Percentiles rank a stretch among this genome's conserved stretches.
phyloP scores from a whole-genome alignment of 2,113 vertebrate genomes.

The Atherinomorus stipes region DNA sequence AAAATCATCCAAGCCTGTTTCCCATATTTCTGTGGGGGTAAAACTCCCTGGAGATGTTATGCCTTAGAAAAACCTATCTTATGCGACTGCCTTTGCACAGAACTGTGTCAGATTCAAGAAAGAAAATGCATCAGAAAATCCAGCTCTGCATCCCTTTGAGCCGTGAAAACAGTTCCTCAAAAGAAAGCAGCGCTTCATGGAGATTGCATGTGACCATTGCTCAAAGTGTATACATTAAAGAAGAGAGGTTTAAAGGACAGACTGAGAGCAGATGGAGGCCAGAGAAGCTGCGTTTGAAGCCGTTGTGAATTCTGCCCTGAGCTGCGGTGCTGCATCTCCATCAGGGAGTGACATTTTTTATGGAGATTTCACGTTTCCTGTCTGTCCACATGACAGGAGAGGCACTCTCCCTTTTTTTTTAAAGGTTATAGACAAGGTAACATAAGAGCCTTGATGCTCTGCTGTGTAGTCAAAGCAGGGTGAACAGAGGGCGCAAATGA shows the following conservation, averaged over 20 bases:
- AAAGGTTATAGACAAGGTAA: constrained; percentile 73
- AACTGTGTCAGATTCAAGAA: constrained; percentile 61
- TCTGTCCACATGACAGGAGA: constrained; percentile 49
- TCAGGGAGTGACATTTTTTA: constrained; percentile 68
- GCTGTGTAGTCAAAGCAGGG: constrained; percentile 56
- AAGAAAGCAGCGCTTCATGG: constrained; percentile 41
- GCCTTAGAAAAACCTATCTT: constrained; percentile 51
- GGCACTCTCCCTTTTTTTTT: constrained; percentile 35
- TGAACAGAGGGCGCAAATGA: constrained; percentile 51
- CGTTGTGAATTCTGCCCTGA: constrained; percentile 39
- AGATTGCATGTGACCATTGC: constrained; percentile 48
- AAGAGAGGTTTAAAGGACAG: constrained; percentile 67
- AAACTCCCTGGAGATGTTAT: constrained; percentile 51
- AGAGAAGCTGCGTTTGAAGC: constrained; percentile 54
- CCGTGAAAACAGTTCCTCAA: constrained; percentile 53
- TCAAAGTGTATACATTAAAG: constrained; percentile 64
- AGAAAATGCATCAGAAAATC: constrained; percentile 48
- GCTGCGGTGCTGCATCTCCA: constrained; percentile 47
- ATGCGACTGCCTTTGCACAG: constrained; percentile 57
- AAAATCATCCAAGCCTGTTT: constrained; percentile 55
- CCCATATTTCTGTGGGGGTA: constrained; percentile 42
- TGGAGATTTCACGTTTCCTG: constrained; percentile 70
- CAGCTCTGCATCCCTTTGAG: constrained; percentile 47
- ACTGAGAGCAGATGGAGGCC: constrained; percentile 47
- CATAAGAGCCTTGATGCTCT: constrained; percentile 32